Conservation (phyloP, 35 echinoderm and acorn worm species). For the Acanthaster planci region DNA sequence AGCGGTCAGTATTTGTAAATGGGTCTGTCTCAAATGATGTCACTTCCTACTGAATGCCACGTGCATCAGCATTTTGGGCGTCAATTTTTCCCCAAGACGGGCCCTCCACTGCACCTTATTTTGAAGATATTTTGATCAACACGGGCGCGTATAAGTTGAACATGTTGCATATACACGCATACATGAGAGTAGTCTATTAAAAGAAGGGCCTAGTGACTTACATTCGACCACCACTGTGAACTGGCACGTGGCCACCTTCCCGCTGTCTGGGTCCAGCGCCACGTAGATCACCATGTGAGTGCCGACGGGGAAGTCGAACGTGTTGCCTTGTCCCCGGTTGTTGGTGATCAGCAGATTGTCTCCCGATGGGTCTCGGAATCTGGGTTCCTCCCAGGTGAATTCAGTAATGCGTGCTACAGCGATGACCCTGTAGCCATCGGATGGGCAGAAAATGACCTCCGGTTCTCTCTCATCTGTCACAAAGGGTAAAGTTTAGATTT, state of each 20-base stretch:
- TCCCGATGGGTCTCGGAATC: constrained; percentile 44
- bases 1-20: too few species aligned
- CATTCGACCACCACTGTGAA: constrained; percentile 26
- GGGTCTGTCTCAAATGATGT: too few species aligned
- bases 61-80: too few species aligned
- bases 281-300: constrained; percentile 38
- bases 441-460: constrained; percentile 39
- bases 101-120: too few species aligned
- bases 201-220: too few species aligned
- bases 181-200: too few species aligned
- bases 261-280: constrained; percentile 50
- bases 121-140: too few species aligned
- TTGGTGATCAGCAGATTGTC: constrained; percentile 37
- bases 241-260: constrained; percentile 35
- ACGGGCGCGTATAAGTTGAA: too few species aligned
- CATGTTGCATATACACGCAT: too few species aligned
- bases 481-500: too few species aligned
- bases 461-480: background rate
- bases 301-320: constrained; percentile 18
- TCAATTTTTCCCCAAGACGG: too few species aligned
- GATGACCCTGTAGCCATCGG: constrained; percentile 21
- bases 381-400: constrained; percentile 33
- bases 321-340: constrained; percentile 18
- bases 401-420: background rate
- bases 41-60: too few species aligned